Conservation (phyloP, 2,113 vertebrate species). For the Pollachius pollachius region DNA sequence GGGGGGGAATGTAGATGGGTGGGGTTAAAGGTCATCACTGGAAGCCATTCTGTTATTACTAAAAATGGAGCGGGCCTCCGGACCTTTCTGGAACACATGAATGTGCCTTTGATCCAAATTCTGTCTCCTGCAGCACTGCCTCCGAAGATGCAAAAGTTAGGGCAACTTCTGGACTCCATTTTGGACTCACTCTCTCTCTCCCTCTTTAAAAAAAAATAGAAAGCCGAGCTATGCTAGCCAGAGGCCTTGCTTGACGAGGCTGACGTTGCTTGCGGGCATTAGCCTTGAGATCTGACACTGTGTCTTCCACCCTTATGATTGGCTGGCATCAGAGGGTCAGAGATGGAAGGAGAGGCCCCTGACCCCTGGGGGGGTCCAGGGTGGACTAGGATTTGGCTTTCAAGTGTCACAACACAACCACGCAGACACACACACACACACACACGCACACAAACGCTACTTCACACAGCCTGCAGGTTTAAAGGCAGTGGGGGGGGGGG, state of each 20-base stretch:
- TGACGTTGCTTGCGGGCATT: too few relatives aligned
- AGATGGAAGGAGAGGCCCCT: neutral
- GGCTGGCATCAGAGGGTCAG: neutral
- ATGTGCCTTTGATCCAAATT: slow-evolving; percentile 64
- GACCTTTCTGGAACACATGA: slow-evolving; percentile 48
- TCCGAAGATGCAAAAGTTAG: slow-evolving; percentile 23
- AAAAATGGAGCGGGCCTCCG: slow-evolving; percentile 55
- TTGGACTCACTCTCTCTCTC: neutral
- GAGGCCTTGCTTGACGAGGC: too few relatives aligned
- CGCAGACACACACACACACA: slow-evolving; percentile 23
- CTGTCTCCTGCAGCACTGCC: slow-evolving; percentile 38
- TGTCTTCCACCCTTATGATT: neutral
- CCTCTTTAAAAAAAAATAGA: neutral
- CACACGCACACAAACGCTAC: too few relatives aligned
- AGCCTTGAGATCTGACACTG: neutral
- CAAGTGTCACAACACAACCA: slow-evolving; percentile 65
- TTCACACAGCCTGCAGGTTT: neutral
- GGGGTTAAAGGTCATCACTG: slow-evolving; percentile 42
- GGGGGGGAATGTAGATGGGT: slow-evolving; percentile 20
- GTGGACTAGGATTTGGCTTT: slow-evolving; percentile 31
- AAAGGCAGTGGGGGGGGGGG: neutral
- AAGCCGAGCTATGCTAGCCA: too few relatives aligned
- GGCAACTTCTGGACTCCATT: slow-evolving; percentile 12
- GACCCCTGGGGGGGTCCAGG: slow-evolving; percentile 6
- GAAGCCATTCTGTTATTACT: slow-evolving; percentile 67